These are phyloP conservation scores for Amia ocellicauda DNA, from an alignment of 2,113 vertebrate genomes.

Conservation along the genomic window DNA sequence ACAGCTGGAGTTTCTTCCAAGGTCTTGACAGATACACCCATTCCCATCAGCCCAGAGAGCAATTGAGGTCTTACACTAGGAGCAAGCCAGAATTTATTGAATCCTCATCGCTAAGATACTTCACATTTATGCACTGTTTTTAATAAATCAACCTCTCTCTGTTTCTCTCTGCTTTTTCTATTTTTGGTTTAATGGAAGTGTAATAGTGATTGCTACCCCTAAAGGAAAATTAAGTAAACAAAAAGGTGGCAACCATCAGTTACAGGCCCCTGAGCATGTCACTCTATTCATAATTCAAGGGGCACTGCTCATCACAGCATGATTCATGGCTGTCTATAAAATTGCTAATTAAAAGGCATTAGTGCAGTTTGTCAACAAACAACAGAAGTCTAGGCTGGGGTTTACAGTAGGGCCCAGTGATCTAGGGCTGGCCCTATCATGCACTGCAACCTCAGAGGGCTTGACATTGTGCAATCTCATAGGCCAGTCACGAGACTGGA, in stretches of 20 bases:
- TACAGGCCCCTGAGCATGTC: not conserved
- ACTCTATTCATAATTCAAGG: not conserved
- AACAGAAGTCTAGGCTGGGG: not conserved
- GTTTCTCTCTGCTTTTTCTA: no score
- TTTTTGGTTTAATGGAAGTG: conserved; percentile 15
- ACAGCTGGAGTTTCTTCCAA: conserved; percentile 64
- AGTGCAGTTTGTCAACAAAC: not conserved
- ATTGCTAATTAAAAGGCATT: not conserved
- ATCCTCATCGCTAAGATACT: conserved; percentile 38
- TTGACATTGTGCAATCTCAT: conserved; percentile 1
- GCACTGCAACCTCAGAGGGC: not conserved
- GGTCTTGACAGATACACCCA: conserved; percentile 22
- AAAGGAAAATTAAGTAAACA: not conserved
- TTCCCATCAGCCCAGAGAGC: conserved; percentile 27
- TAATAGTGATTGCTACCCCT: conserved; percentile 11
- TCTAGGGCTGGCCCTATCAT: conserved; percentile 8
- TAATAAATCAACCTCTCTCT: conserved; percentile 49
- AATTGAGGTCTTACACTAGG: conserved; percentile 10
- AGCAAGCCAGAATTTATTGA: conserved; percentile 46
- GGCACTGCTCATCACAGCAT: not conserved
- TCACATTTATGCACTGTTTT: conserved; percentile 39
- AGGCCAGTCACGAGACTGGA: not conserved
- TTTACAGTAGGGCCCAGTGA: not conserved
- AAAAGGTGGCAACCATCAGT: not conserved
- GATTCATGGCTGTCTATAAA: not conserved